phyloP scores from a whole-genome alignment of 1,140 invertebrate species.

The Vanessa atalanta region DNA sequence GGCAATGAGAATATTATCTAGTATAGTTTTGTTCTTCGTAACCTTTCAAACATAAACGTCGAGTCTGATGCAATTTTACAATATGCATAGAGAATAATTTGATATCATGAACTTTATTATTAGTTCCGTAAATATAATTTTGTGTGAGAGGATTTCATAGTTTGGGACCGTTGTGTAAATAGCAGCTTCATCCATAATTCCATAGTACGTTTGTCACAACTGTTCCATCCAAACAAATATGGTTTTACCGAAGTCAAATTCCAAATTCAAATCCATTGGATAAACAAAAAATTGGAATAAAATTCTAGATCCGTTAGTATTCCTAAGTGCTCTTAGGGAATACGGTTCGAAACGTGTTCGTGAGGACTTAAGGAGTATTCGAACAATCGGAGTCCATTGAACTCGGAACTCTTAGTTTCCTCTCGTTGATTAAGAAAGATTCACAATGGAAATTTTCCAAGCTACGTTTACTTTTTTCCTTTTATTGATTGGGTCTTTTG shows the following conservation, averaged over 20 bases:
- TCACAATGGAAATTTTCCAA: not conserved
- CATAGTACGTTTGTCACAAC: no score
- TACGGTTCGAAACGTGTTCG: conserved; percentile 10
- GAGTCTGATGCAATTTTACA: no score
- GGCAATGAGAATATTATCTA: no score
- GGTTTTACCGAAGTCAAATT: not conserved
- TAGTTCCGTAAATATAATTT: no score
- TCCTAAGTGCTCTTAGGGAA: conserved; percentile 17
- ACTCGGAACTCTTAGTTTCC: conserved; percentile 5
- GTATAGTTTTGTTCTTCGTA: no score
- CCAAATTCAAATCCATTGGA: conserved; percentile 1
- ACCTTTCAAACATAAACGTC: no score
- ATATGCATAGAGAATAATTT: no score
- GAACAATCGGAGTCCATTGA: not conserved
- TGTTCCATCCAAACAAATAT: no score
- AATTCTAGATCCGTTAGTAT: conserved; percentile 6
- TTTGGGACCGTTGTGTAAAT: no score
- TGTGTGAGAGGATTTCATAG: no score
- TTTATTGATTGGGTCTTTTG: conserved; percentile 2
- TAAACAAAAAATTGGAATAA: conserved; percentile 8
- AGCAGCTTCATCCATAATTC: no score
- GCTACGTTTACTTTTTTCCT: not conserved
- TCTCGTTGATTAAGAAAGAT: conserved; percentile 2
- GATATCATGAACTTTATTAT: no score
- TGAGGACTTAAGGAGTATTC: not conserved